Conservation (phyloP, 2,113 vertebrate species). For the Myotis davidii region DNA sequence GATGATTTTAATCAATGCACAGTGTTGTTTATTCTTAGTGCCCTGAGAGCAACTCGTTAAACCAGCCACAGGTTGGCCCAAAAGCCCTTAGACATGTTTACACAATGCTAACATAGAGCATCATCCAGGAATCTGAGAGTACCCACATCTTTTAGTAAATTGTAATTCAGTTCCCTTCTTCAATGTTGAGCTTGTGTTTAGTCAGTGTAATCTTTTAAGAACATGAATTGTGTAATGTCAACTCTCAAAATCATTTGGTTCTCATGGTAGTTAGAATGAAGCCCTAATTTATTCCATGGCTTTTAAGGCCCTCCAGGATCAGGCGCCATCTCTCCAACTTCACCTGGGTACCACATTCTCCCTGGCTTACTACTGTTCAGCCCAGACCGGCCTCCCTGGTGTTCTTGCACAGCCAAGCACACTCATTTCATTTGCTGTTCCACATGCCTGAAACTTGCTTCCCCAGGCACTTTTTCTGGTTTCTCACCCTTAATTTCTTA, state of each 20-base stretch:
- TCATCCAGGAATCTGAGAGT: not conserved
- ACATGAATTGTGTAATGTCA: not conserved
- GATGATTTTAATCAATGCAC: constrained; percentile 2
- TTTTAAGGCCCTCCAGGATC: not conserved
- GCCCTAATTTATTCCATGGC: not conserved
- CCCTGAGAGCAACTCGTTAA: constrained; percentile 34
- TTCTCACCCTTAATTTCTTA: constrained; percentile 20
- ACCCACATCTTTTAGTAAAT: not conserved
- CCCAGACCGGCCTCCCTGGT: not conserved
- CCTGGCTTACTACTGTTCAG: not conserved
- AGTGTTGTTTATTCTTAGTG: not conserved
- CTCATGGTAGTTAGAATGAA: constrained; percentile 30
- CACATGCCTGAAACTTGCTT: not conserved
- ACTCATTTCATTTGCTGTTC: not conserved
- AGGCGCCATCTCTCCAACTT: not conserved
- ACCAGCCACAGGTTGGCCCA: not conserved
- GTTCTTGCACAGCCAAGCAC: not conserved
- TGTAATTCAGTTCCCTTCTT: constrained; percentile 17
- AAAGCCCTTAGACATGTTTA: constrained; percentile 33
- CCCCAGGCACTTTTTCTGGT: not conserved
- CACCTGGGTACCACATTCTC: not conserved
- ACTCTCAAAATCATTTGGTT: not conserved
- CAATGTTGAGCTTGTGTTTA: not conserved
- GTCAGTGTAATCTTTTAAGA: constrained; percentile 26
- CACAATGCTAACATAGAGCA: not conserved